These are phyloP conservation scores for Radopholus similis DNA, from an alignment of 1,140 invertebrate genomes.

Conservation along the genomic window DNA sequence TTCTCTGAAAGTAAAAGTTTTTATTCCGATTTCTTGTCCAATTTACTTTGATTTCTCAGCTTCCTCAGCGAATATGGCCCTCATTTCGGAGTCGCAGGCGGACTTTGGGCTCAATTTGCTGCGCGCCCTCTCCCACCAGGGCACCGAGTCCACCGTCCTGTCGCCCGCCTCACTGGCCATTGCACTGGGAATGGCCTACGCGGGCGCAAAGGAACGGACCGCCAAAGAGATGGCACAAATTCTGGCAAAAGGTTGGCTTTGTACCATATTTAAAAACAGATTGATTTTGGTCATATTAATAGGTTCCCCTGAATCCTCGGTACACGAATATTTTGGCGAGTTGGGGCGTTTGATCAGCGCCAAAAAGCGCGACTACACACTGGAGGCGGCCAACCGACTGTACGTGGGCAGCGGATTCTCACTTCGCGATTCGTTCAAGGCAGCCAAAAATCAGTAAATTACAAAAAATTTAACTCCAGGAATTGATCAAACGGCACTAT, in stretches of 20 bases:
- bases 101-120: conserved; percentile 23
- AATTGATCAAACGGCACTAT: conserved; percentile 7
- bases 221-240: conserved; percentile 15
- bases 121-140: background rate
- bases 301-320: background rate
- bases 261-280: background rate
- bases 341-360: background rate
- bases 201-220: conserved; percentile 12
- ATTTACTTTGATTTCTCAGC: too few relatives aligned
- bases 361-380: background rate
- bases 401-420: conserved; percentile 1
- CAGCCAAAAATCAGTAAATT: background rate
- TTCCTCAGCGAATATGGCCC: too few relatives aligned
- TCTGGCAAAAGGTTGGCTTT: background rate
- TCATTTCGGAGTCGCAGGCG: conserved; percentile 12
- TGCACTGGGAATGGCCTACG: conserved; percentile 24
- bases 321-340: conserved; percentile 12
- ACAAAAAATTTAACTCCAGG: background rate
- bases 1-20: too few relatives aligned
- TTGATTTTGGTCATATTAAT: background rate
- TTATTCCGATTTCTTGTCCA: too few relatives aligned
- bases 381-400: conserved; percentile 9
- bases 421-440: conserved; percentile 3
- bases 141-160: background rate
- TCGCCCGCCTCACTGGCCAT: conserved; percentile 20